Evolutionary conservation across 2,888 invertebrate genomes (phyloP), one percentile per base, ranked within the genome.

Genomic region (Chrysotoxum bicinctum): DNA sequence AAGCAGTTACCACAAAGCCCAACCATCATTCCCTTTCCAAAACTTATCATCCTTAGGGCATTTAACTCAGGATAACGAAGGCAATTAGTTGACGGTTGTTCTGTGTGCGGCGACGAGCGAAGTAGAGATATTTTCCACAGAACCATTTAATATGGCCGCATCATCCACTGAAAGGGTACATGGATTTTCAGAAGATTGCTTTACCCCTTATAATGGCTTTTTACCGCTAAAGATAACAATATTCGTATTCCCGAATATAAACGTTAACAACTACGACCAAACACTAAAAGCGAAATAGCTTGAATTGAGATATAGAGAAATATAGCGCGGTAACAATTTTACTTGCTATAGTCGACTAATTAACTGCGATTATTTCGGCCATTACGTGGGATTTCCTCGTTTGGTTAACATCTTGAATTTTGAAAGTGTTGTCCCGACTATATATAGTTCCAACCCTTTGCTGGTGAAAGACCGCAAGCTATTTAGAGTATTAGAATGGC

Each of bases 321-420:
- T 43, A 43, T 43, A 30, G 35, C 43, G 54, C 45, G 58, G 72
- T 70, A 83, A 60, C 72, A 84, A 80, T 72, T 62, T 62, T 64
- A 16, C 48, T 73, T 48, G 32, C 87, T 70, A 85, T 87, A 90
- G 91, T 89, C 91, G 91, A 91, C 91, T 91, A 91, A 91, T 91
- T 91, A 91, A 91, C 91, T 91, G 89, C 91, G 91, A 91, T 91
- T 91, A 91, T 91, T 91, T 91, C 91, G 91, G 91, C 91, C 91
- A 91, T 91, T 91, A 91, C 91, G 91, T 91, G 91, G 91, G 90
- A 91, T 91, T 91, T 91, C 90, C 90, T 89, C 81, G 88, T 90
- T 89, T 76, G 83, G 86, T 82, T 74, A 86, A 82, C 86, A 86
- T 86, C 86, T 86, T 86, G 86, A 78, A 81, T 76, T 81, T 81